These are phyloP conservation scores for Talpa occidentalis DNA, from an alignment of 2,113 vertebrate genomes.

Conservation along the genomic window DNA sequence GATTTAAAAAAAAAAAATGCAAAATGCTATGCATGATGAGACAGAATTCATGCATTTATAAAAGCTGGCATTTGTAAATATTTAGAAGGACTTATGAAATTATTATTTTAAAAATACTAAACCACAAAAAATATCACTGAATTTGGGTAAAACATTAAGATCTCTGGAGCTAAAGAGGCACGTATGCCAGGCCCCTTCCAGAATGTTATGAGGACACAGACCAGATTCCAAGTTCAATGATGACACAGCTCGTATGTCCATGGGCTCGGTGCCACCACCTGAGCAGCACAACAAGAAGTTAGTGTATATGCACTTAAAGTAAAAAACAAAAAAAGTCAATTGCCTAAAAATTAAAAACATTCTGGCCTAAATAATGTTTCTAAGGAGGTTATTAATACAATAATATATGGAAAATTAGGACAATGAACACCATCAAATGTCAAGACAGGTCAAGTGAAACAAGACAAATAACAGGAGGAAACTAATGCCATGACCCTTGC, in stretches of 20 bases:
- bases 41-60: too few species aligned
- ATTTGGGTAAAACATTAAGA: background rate
- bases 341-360: slow-evolving; percentile 41
- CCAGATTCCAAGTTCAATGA: rapidly evolving
- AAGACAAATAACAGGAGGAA: background rate
- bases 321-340: background rate
- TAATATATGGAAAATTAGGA: background rate
- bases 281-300: background rate
- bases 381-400: background rate
- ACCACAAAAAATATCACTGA: background rate
- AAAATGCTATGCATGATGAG: rapidly evolving
- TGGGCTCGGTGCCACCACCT: background rate
- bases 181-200: background rate
- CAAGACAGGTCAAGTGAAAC: background rate
- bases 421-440: background rate
- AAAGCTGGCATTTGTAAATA: background rate
- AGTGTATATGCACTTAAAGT: background rate
- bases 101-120: background rate
- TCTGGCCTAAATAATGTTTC: background rate
- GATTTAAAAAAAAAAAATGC: background rate
- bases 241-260: background rate
- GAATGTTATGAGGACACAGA: background rate
- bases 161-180: background rate
- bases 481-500: rapidly evolving
- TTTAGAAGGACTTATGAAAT: background rate